Percentiles rank a stretch among this genome's conserved stretches.
phyloP scores from a whole-genome alignment of 2,797 vertebrate genomes.

The Sebastiscus albofasciatus region DNA sequence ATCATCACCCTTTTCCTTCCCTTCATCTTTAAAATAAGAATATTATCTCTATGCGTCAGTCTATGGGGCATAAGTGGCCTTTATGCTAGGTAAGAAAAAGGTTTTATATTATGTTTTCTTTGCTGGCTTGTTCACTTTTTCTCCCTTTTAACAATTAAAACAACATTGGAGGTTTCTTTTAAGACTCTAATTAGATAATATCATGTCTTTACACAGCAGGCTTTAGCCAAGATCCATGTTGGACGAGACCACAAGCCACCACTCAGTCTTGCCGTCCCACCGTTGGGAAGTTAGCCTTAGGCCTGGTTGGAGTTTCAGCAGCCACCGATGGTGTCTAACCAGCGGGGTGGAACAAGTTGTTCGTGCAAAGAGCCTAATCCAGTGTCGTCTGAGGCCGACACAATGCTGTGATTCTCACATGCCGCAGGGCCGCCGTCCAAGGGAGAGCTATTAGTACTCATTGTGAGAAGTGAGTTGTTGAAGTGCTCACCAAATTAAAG shows the following conservation, averaged over 20 bases:
- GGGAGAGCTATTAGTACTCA: conserved; percentile 66
- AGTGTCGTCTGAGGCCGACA: conserved; percentile 38
- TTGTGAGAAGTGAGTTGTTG: conserved; percentile 65
- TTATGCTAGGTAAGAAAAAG: not conserved
- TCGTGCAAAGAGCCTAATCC: conserved; percentile 30
- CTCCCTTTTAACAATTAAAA: not conserved
- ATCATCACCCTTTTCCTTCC: not conserved
- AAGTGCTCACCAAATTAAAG: conserved; percentile 75
- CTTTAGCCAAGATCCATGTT: conserved; percentile 31
- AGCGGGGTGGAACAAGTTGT: conserved; percentile 22
- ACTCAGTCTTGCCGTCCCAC: not conserved
- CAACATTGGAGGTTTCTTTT: not conserved
- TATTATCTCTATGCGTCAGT: not conserved
- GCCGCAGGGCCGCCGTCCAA: conserved; percentile 46
- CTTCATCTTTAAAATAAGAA: not conserved
- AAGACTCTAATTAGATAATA: conserved; percentile 27
- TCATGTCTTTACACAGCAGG: conserved; percentile 32
- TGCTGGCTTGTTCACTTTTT: not conserved
- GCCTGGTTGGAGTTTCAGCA: conserved; percentile 22
- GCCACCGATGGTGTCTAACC: conserved; percentile 21
- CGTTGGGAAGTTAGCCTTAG: conserved; percentile 2
- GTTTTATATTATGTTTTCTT: not conserved
- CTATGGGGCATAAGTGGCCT: not conserved
- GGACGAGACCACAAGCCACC: conserved; percentile 52
- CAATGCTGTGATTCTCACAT: conserved; percentile 41